A percentile compares a stretch with the other conserved stretches of the same genome.
phyloP scores from a whole-genome alignment of 2,888 invertebrate species.

The Selenia dentaria region DNA sequence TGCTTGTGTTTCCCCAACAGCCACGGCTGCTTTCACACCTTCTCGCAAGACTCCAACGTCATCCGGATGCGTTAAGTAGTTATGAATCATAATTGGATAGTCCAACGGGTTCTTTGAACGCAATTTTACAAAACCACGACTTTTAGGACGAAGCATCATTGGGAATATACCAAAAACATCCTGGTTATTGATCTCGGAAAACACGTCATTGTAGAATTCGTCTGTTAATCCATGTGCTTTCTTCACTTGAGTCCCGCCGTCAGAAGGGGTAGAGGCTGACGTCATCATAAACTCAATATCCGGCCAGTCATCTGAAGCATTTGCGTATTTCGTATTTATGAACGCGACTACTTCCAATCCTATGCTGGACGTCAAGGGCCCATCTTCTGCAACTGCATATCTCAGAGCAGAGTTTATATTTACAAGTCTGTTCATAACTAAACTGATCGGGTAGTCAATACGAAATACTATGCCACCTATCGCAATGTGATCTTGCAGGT shows the following conservation, averaged over 20 bases:
- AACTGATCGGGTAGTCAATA: conserved; percentile 91
- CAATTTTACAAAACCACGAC: conserved; percentile 91
- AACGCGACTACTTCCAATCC: conserved; percentile 95
- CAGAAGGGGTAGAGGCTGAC: conserved; percentile 91
- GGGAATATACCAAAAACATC: conserved; percentile 94
- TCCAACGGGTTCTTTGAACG: conserved; percentile 88
- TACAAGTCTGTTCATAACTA: conserved; percentile 92
- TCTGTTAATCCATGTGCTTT: conserved; percentile 92
- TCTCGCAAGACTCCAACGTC: conserved; percentile 93
- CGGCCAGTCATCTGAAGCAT: conserved; percentile 94
- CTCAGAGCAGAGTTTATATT: conserved; percentile 93
- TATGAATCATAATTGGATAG: conserved; percentile 95
- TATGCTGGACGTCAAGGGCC: conserved; percentile 93
- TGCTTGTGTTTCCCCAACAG: conserved; percentile 91
- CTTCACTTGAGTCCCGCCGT: conserved; percentile 93
- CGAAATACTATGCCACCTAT: conserved; percentile 93
- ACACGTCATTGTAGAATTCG: conserved; percentile 92
- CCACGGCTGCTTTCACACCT: conserved; percentile 93
- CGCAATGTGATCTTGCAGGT: conserved; percentile 96
- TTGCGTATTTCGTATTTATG: conserved; percentile 95
- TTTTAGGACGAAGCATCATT: conserved; percentile 95
- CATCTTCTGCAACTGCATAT: conserved; percentile 94
- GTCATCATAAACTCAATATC: conserved; percentile 97
- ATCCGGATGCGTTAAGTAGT: conserved; percentile 94
- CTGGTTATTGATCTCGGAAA: conserved; percentile 87